Evolutionary conservation across 1,140 invertebrate genomes (phyloP), one percentile per base, ranked within the genome.

Genomic region (Drosophila subobscura): DNA sequence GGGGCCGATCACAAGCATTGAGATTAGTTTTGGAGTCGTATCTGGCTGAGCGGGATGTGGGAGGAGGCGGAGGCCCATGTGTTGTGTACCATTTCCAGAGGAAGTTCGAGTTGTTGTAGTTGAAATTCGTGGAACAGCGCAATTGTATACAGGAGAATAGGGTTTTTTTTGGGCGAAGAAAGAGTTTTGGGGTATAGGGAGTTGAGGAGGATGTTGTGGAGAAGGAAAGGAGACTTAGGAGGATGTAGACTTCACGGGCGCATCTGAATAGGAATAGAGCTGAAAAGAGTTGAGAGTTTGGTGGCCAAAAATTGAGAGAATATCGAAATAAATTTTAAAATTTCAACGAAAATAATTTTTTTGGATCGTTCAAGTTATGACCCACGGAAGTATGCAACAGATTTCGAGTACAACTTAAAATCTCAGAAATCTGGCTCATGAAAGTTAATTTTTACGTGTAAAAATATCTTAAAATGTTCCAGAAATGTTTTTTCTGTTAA

Each of bases 1-100:
- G 79, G 64, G 51, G 57, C 73, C 53, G 80, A 79, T 73, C 60
- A 77, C 40, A 65, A 81, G 55, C 61, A 58, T 52, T 23, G 27
- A 67, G 73, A 85, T 85, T 80, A 81, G 81, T 58, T 68, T 68
- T 50, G 45, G 44, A 56, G 58, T 65, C 58, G 16, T 20, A 20
- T 20, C 16, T 20, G 16, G 16, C 16, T 56, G 29, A 42, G 64
- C 63, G 53, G 60, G 40, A 53, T 47, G 52, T 22, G 40, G 25
- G 37, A 1, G 14, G 44, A 20, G 6, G 14, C 14, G 16, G 14
- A 8, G 16, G 14, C 4, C 14, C 2, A 10, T 14, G 10, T 25
- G 50, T 0, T 33, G 16, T 33, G 44, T 40, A 29, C 51, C 59
- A 63, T 53, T 53, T 53, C 41, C 59, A 47, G 47, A 72, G 67